These are phyloP conservation scores for Sceloporus tristichus DNA, from an alignment of 2,113 vertebrate species.

Conservation along the genomic window DNA sequence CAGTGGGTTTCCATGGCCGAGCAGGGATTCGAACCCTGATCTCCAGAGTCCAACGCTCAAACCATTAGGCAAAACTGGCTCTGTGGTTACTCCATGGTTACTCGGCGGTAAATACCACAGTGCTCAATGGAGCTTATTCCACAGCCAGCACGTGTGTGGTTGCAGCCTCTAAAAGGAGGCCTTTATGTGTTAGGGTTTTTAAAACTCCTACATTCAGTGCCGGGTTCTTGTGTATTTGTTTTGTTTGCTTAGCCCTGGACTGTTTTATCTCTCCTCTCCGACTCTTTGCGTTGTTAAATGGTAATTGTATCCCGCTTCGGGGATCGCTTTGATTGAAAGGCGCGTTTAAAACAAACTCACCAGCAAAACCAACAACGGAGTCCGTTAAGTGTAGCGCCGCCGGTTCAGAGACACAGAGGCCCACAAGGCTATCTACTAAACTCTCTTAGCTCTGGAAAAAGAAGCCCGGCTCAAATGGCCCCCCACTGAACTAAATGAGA, in stretches of 20 bases:
- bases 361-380: too few relatives aligned
- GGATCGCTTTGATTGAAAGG: conserved; percentile 8
- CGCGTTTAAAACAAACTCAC: background rate
- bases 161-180: background rate
- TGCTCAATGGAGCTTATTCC: background rate
- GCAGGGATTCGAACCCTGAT: too few relatives aligned
- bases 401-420: background rate
- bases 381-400: too few relatives aligned
- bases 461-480: too few relatives aligned
- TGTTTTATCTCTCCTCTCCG: background rate
- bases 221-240: background rate
- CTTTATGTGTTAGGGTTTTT: background rate
- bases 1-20: too few relatives aligned
- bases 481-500: background rate
- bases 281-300: background rate
- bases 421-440: background rate
- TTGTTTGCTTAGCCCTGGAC: background rate
- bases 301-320: background rate
- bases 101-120: background rate
- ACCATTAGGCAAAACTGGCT: too few relatives aligned
- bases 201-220: background rate
- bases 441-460: background rate
- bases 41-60: too few relatives aligned
- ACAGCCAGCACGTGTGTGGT: background rate
- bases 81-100: background rate